Conservation (phyloP, 2,113 vertebrate species). For the Nestor notabilis region DNA sequence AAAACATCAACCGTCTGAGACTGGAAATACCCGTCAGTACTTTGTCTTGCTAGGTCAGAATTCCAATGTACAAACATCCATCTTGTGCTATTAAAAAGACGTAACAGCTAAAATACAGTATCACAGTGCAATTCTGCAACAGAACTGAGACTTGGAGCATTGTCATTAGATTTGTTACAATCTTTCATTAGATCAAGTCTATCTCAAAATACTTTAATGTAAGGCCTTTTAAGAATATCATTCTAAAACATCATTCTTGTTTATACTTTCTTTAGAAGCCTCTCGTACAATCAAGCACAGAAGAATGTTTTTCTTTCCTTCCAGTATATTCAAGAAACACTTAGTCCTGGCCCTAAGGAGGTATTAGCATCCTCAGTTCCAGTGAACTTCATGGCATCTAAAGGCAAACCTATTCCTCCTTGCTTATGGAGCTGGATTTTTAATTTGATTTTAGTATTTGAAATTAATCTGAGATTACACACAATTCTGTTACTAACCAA, state of each 20-base stretch:
- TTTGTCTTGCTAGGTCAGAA: background rate
- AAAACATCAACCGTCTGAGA: conserved; percentile 30
- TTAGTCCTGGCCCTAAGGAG: background rate
- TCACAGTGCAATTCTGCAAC: conserved; percentile 56
- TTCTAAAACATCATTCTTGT: background rate
- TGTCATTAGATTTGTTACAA: background rate
- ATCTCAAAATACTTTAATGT: background rate
- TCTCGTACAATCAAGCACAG: background rate
- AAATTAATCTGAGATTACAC: background rate
- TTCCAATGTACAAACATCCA: background rate
- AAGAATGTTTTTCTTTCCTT: background rate
- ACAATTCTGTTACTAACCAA: background rate
- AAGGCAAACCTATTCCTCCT: conserved; percentile 7
- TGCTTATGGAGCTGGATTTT: background rate
- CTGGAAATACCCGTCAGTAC: background rate
- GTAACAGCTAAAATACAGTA: conserved; percentile 25
- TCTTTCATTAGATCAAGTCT: conserved; percentile 16
- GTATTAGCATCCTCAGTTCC: background rate
- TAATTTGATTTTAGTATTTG: background rate
- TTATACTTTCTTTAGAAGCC: background rate
- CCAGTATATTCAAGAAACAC: background rate
- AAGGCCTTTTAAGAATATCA: conserved; percentile 23
- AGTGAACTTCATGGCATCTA: background rate
- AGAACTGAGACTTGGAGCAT: background rate
- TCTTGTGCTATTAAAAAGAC: conserved; percentile 50